Evolutionary conservation across 2,888 invertebrate genomes (phyloP).

Genomic region (Agriopis aurantiaria): DNA sequence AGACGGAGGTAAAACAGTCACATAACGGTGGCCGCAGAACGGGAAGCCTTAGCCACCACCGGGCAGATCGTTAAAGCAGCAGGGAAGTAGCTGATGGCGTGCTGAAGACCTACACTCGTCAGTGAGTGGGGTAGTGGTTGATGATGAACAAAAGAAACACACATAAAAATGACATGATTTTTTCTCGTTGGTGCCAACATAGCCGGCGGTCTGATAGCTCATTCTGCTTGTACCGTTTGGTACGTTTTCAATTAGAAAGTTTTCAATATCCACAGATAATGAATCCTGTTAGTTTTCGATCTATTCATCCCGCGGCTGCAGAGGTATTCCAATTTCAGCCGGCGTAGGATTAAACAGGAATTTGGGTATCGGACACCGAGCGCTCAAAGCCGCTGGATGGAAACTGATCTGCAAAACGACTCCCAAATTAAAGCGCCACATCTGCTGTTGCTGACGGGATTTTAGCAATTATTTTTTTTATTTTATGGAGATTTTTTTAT

Average conservation of each 20-base stretch:
- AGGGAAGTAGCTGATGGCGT: no score
- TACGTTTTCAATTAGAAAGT: background rate
- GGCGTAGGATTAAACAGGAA: constrained; percentile 14
- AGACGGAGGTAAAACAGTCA: no score
- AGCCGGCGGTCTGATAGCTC: no score
- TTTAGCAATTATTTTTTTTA: background rate
- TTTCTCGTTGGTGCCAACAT: no score
- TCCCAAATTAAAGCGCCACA: constrained; percentile 15
- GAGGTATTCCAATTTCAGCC: constrained; percentile 16
- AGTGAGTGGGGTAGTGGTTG: no score
- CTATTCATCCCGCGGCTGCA: background rate
- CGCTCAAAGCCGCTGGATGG: background rate
- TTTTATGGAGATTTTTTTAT: background rate
- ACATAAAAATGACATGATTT: no score
- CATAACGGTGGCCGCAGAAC: no score
- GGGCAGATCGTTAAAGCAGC: no score
- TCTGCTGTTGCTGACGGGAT: background rate
- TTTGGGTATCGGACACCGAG: background rate
- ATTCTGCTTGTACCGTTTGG: background rate
- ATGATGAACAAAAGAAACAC: no score
- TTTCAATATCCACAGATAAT: background rate
- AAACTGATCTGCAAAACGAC: constrained; percentile 2
- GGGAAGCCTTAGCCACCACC: no score
- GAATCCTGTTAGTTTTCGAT: constrained; percentile 6
- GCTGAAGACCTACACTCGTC: no score